Percentiles rank a stretch among this genome's conserved stretches.
Evolutionary conservation across 2,888 invertebrate species (phyloP).

Genomic region (Adineta ricciae): DNA sequence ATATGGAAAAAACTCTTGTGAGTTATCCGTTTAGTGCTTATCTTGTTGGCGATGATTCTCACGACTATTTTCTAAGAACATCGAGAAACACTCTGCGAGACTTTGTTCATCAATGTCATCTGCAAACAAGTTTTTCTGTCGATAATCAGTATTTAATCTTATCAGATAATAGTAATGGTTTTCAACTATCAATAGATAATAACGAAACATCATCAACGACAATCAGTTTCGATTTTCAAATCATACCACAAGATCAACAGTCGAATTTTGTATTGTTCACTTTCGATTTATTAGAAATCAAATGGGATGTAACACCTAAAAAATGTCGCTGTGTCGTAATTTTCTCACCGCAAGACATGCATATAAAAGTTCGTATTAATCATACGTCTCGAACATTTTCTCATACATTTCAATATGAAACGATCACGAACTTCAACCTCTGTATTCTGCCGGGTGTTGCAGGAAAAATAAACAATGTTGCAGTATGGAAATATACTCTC

Average conservation of each 20-base stretch:
- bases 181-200: background rate
- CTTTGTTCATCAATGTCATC: background rate
- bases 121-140: background rate
- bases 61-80: too few species aligned
- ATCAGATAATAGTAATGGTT: background rate
- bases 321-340: too few species aligned
- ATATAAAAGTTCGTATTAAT: background rate
- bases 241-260: background rate
- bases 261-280: background rate
- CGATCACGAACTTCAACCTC: background rate
- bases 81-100: background rate
- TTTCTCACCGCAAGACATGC: background rate
- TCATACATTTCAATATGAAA: background rate
- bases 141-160: background rate
- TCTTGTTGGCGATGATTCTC: background rate
- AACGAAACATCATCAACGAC: background rate
- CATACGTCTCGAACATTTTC: background rate
- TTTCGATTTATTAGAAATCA: background rate
- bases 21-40: background rate
- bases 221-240: constrained; percentile 10
- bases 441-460: background rate
- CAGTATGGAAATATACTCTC: background rate
- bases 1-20: background rate
- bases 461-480: background rate
- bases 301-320: too few species aligned